Evolutionary conservation across 2,888 invertebrate species (phyloP).

Genomic region (Xanthorhoe spadicearia): DNA sequence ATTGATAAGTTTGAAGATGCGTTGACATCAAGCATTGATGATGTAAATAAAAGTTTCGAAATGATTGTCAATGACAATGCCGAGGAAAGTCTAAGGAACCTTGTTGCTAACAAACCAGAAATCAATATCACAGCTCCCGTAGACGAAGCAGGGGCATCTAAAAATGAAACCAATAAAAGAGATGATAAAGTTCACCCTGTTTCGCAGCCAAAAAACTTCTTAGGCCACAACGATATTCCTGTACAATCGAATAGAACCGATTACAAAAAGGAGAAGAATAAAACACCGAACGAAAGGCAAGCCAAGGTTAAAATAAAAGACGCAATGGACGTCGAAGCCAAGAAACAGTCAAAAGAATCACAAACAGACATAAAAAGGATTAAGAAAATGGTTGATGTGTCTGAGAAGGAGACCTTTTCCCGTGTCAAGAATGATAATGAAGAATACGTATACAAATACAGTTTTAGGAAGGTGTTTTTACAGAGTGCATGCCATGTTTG

Average conservation of each 20-base stretch:
- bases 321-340: conserved; percentile 59
- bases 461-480: conserved; percentile 86
- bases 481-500: conserved; percentile 85
- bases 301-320: conserved; percentile 79
- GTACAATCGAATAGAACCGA: conserved; percentile 81
- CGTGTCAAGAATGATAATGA: conserved; percentile 82
- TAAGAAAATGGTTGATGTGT: conserved; percentile 53
- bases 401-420: conserved; percentile 56
- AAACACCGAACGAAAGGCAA: conserved; percentile 69
- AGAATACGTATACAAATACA: conserved; percentile 86
- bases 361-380: conserved; percentile 62
- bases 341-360: conserved; percentile 64
- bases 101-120: conserved; percentile 60
- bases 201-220: conserved; percentile 83
- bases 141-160: conserved; percentile 52
- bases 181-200: conserved; percentile 60
- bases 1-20: conserved; percentile 80
- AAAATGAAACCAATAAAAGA: conserved; percentile 47
- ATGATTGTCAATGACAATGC: conserved; percentile 67
- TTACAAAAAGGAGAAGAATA: conserved; percentile 81
- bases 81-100: conserved; percentile 42
- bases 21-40: conserved; percentile 72
- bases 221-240: conserved; percentile 82
- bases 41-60: conserved; percentile 76
- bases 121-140: conserved; percentile 67